phyloP scores from a whole-genome alignment of 2,113 vertebrate genomes.

The Aix galericulata region DNA sequence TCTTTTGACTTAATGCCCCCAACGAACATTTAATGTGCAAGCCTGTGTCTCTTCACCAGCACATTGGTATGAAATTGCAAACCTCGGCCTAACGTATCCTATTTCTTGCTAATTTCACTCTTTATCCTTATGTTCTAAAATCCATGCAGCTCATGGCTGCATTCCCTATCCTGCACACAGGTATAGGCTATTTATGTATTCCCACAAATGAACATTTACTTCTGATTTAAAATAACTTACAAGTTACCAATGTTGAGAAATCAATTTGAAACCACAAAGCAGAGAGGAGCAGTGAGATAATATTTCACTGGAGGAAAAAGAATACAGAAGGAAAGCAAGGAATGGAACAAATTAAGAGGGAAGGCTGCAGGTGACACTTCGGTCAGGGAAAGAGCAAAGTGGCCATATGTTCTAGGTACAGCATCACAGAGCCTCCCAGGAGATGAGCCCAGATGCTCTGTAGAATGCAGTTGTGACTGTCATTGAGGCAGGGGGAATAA shows the following conservation, averaged over 20 bases:
- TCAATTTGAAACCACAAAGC: not conserved
- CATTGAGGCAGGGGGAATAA: not conserved
- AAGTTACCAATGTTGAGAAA: not conserved
- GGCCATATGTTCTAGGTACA: not conserved
- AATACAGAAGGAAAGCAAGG: not conserved
- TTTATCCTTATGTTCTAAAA: not conserved
- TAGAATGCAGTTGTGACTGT: not conserved
- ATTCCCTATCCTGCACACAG: not conserved
- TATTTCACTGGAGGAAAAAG: not conserved
- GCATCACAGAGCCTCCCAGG: not conserved
- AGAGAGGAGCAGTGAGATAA: not conserved
- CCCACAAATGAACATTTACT: not conserved
- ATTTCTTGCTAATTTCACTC: not conserved
- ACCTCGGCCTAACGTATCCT: not conserved
- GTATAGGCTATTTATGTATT: not conserved
- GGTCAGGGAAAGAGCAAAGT: not conserved
- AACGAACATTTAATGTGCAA: not conserved
- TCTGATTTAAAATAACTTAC: not conserved
- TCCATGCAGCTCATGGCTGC: not conserved
- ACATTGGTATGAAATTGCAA: not conserved
- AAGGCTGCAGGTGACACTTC: not conserved
- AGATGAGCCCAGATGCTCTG: slow-evolving; percentile 1
- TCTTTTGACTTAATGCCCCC: not conserved
- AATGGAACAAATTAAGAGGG: not conserved
- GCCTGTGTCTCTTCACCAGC: not conserved